These are phyloP conservation scores for Rhimphoctona megacephalus DNA, from an alignment of 2,888 invertebrate species.

Conservation along the genomic window DNA sequence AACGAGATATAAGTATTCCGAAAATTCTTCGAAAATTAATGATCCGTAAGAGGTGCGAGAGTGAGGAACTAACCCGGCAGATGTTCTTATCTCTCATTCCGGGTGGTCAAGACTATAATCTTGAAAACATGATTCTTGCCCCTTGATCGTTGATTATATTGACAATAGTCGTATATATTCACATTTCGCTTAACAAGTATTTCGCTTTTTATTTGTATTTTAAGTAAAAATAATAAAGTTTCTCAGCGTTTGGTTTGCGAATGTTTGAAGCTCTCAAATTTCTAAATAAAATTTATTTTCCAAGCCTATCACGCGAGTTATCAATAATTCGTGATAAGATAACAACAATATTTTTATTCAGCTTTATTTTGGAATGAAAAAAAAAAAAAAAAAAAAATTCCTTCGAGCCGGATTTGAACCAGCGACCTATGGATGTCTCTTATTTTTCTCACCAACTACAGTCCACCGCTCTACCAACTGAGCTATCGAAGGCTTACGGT, in stretches of 20 bases:
- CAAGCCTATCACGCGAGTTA: neutral
- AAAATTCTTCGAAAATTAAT: conserved; percentile 65
- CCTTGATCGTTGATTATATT: conserved; percentile 30
- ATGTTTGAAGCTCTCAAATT: neutral
- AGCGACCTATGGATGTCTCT: conserved; percentile 58
- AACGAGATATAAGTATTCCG: conserved; percentile 65
- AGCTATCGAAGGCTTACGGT: conserved; percentile 54
- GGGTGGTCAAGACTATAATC: conserved; percentile 66
- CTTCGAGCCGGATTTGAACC: conserved; percentile 60
- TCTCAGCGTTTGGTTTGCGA: too few relatives aligned
- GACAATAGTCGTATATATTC: conserved; percentile 4
- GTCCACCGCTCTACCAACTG: conserved; percentile 85
- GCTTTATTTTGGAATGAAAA: neutral
- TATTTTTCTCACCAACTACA: conserved; percentile 73
- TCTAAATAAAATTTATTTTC: neutral
- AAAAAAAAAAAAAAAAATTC: conserved; percentile 33
- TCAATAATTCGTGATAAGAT: neutral
- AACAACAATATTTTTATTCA: neutral
- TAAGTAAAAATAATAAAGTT: neutral
- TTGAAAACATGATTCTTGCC: conserved; percentile 49
- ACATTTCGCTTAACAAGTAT: neutral
- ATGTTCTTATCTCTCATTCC: conserved; percentile 63
- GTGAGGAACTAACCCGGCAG: conserved; percentile 51
- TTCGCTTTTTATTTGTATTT: neutral
- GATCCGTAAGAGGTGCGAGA: conserved; percentile 49